These are phyloP conservation scores for Diarsia mendica DNA, from an alignment of 2,888 invertebrate genomes.

Conservation along the genomic window DNA sequence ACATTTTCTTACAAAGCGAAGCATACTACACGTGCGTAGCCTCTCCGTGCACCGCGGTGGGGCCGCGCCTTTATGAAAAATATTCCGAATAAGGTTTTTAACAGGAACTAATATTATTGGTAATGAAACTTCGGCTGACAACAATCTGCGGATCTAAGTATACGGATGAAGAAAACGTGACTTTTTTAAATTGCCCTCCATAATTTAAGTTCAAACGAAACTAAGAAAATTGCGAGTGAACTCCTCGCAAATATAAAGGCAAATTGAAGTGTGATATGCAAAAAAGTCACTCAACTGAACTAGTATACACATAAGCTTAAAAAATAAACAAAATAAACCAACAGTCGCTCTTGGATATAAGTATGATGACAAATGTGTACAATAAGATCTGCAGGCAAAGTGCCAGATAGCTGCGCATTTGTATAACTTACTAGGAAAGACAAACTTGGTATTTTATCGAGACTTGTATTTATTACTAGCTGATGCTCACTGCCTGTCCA, in stretches of 20 bases:
- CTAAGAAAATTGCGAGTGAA: too few relatives aligned
- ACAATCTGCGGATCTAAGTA: not conserved
- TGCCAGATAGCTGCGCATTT: slow-evolving; percentile 10
- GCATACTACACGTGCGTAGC: too few relatives aligned
- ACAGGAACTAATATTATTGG: too few relatives aligned
- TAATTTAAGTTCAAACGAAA: too few relatives aligned
- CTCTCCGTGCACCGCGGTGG: too few relatives aligned
- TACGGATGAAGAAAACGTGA: not conserved
- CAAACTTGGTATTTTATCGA: not conserved
- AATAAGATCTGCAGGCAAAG: slow-evolving; percentile 19
- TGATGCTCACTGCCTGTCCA: too few relatives aligned
- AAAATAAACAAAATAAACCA: slow-evolving; percentile 14
- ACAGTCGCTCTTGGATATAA: not conserved
- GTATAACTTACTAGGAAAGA: slow-evolving; percentile 11
- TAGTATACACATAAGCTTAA: not conserved
- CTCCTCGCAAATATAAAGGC: not conserved
- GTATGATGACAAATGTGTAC: slow-evolving; percentile 16
- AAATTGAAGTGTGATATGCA: not conserved
- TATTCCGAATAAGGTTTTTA: not conserved
- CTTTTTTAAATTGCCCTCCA: not conserved
- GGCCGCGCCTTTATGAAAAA: too few relatives aligned
- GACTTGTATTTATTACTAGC: too few relatives aligned
- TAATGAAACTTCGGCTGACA: too few relatives aligned
- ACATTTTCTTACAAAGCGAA: too few relatives aligned
- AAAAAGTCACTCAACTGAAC: not conserved